Base-by-base conservation (phyloP, 2,888 invertebrate species). In the Nasonovia ribisnigri region DNA sequence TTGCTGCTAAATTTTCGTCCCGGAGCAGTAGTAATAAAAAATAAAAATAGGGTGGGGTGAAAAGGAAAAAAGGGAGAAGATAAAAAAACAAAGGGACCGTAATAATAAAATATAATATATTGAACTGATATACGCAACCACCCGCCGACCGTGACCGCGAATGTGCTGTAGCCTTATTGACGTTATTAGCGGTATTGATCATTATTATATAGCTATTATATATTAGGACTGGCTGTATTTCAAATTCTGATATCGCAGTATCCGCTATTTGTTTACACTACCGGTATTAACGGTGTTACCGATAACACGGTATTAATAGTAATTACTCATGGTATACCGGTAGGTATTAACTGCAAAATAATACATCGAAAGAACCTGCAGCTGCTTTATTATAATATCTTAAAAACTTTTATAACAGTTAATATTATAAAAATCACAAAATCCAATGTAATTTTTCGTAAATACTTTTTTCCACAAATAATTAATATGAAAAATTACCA, bases 41-140 rank as follows among this genome's bases (percentile, higher is more conserved):
- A 48, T 48, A 90, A 51, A 51, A 42, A 77, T 13, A 36, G n/a
- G 67, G 67, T 36, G 36, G 36, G 67, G n/a, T 1, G 3, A 60
- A 60, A 60, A 43, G 60, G n/a, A 43, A 48, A 51, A 54, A 36
- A n/a, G 26, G 48, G 43, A 13, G 43, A 57, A 29, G 26, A 42
- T n/a, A 57, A 89, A 60, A 60, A 60, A 48, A 77, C 77, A 90
- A 90, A 90, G 24, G 77, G 36, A 48, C 48, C 8, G 77, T 77
- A 48, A 26, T 90, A 89, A 29, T 8, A 84, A 42, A 84, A 84
- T 84, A 84, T 84, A 84, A 84, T 46, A 51, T 51, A 87, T n/a
- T 87, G n/a, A n/a, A n/a, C n/a, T 48, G 48, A 87, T 87, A 87
- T 87, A 87, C n/a, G 48, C 48, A 46, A 11, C 84, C 13, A n/a